Percentiles rank a stretch among this genome's conserved stretches.
These are phyloP conservation scores for Tachysurus vachellii DNA, from an alignment of 2,113 vertebrate species.

Conservation along the genomic window DNA sequence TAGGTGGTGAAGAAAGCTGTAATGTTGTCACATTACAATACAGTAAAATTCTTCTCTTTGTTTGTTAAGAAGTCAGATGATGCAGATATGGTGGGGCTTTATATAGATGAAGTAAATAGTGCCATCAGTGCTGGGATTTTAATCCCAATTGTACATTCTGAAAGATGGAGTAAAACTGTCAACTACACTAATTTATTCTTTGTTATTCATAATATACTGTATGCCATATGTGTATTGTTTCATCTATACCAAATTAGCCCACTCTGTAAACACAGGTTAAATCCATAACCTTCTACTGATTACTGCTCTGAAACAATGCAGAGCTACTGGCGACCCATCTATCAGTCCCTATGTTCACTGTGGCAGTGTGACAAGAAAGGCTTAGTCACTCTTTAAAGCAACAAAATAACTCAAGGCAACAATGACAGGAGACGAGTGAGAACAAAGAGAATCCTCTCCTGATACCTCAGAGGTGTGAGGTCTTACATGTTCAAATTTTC, in stretches of 20 bases:
- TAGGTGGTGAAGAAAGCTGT: neutral
- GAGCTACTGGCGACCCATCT: neutral
- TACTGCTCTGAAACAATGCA: neutral
- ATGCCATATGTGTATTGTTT: neutral
- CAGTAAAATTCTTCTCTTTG: neutral
- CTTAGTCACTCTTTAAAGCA: conserved; percentile 23
- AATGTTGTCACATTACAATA: neutral
- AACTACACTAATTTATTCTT: neutral
- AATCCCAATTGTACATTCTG: too few species aligned
- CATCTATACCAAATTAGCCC: neutral
- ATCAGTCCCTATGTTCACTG: conserved; percentile 9
- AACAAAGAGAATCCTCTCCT: conserved; percentile 21
- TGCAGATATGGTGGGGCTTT: neutral
- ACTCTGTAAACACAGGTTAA: neutral
- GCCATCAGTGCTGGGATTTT: neutral
- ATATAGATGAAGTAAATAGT: neutral
- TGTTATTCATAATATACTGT: neutral
- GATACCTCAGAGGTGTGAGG: conserved; percentile 8
- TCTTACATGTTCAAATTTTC: neutral
- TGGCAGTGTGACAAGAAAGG: conserved; percentile 25
- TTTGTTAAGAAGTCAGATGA: neutral
- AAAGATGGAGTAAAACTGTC: neutral
- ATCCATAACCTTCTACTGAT: neutral
- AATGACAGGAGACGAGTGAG: conserved; percentile 35
- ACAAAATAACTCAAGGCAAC: conserved; percentile 48